Conservation (phyloP, 2,797 vertebrate genomes). For the Rhinatrema bivittatum region DNA sequence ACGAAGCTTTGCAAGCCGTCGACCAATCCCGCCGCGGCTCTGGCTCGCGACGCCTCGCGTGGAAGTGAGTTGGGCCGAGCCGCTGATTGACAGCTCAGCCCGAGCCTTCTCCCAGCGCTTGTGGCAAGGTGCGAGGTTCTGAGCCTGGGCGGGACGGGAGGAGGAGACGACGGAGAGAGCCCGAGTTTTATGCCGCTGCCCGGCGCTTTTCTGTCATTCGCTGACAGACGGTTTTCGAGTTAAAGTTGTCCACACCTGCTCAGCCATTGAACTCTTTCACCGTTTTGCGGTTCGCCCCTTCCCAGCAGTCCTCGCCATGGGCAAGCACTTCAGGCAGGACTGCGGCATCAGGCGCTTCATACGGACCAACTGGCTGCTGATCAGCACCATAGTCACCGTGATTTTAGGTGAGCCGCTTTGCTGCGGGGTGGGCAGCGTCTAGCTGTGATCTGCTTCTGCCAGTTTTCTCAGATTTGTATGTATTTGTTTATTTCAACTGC, state of each 20-base stretch:
- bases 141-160: accelerated
- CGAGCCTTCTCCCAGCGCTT: no score
- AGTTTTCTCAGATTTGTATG: no score
- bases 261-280: background rate
- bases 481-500: no score
- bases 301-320: constrained; percentile 47
- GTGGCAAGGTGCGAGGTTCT: no score
- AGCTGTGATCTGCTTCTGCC: background rate
- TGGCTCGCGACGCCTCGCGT: no score
- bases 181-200: no score
- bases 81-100: no score
- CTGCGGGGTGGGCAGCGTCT: background rate
- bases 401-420: constrained; percentile 71
- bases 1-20: no score
- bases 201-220: background rate
- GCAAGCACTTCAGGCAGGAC: constrained; percentile 51
- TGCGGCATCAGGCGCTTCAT: constrained; percentile 60
- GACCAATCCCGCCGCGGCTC: no score
- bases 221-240: background rate
- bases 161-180: accelerated
- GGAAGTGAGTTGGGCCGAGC: no score
- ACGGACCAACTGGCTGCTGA: constrained; percentile 82
- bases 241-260: background rate
- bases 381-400: constrained; percentile 78
- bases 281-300: background rate